Base-by-base conservation (phyloP, 1,140 invertebrate genomes). In the Diuraphis noxia region DNA sequence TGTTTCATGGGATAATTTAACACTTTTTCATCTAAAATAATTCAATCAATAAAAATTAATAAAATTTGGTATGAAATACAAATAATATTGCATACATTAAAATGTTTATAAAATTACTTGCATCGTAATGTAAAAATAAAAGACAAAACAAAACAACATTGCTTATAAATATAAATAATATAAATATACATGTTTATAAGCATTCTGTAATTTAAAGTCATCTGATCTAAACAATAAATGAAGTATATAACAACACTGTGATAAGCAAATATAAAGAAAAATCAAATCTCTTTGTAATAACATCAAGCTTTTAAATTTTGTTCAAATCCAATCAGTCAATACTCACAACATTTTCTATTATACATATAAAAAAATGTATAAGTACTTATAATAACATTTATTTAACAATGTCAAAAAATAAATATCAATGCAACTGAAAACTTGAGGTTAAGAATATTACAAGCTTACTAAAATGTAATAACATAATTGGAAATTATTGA, bases 161-260 rank as follows among this genome's bases (percentile, higher is more conserved):
- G 25, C n/a, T 52, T 36, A 52, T 52, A 52, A 36, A 25, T 86
- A 49, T 84, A 84, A 25, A 43, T 84, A 25, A 43, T 46, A 43
- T 1, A 84, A n/a, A 43, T 84, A 84, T 43, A 86, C 38, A 7
- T 8, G 52, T 87, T 56, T 38, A 56, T 87, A 87, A 87, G 23
- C 34, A 87, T 38, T 52, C 17, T 81, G 38, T 90, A 38, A 43
- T 77, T 56, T 89, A 77, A 77, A n/a, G 41, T 41, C 23, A 43
- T 43, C 40, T 43, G 38, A 72, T 34, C 56, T n/a, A 38, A 90
- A 91, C 49, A 38, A 30, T 38, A 40, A 63, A 91, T 82, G 46
- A 91, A 89, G 77, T 41, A 91, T 91, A 82, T 90, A 90, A 90
- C 89, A 91, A 91, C 10, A 81, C 89, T 91, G 89, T 91, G 89